A percentile compares a stretch with the other conserved stretches of the same genome.
Conservation (phyloP, 2,113 vertebrate species). For the Columba janthina region DNA sequence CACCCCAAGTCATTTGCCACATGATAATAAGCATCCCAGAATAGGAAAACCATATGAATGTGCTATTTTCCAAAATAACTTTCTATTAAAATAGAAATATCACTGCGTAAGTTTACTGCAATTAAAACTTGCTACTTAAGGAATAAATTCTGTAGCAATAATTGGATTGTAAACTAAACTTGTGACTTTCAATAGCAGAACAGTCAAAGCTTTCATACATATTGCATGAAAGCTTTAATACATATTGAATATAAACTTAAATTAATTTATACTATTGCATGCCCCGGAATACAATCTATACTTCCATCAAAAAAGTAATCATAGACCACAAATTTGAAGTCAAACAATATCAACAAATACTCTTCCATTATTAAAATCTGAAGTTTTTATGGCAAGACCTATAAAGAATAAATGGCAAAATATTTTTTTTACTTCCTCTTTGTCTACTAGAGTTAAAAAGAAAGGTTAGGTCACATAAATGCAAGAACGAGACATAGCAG, state of each 20-base stretch:
- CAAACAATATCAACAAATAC: neutral
- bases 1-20: neutral
- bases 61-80: conserved; percentile 35
- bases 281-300: neutral
- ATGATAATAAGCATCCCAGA: neutral
- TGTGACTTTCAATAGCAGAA: conserved; percentile 19
- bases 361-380: neutral
- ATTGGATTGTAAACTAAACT: neutral
- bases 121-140: conserved; percentile 14
- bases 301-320: neutral
- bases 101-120: neutral
- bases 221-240: neutral
- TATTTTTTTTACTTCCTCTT: neutral
- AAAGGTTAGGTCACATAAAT: neutral
- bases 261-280: neutral
- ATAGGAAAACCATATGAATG: conserved; percentile 17
- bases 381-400: neutral
- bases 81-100: conserved; percentile 50
- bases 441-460: neutral
- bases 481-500: neutral
- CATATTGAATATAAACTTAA: neutral
- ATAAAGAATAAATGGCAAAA: neutral
- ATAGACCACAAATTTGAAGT: neutral
- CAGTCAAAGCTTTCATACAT: neutral
- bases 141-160: conserved; percentile 35